Percentiles rank a stretch among this genome's conserved stretches.
Evolutionary conservation across 2,888 invertebrate species (phyloP).

Genomic region (Chrysina gloriosa): DNA sequence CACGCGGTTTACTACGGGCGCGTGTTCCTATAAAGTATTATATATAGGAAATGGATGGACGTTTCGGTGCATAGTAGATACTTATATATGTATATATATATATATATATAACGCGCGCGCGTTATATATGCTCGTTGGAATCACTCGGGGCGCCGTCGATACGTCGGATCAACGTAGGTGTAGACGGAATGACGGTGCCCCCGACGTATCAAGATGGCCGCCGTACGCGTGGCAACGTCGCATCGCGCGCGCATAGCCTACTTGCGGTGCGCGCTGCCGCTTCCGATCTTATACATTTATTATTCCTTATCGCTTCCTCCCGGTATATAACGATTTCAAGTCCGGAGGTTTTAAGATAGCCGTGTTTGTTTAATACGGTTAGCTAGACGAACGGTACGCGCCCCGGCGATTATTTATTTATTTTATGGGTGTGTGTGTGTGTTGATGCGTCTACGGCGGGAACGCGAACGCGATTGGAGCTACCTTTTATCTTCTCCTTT

Average conservation of each 20-base stretch:
- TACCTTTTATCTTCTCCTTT: too few relatives aligned
- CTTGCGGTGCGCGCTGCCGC: too few relatives aligned
- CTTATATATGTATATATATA: too few relatives aligned
- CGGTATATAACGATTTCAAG: neutral
- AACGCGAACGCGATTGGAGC: too few relatives aligned
- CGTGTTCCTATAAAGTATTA: too few relatives aligned
- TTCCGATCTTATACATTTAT: constrained; percentile 10
- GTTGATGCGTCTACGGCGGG: too few relatives aligned
- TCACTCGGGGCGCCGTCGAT: constrained; percentile 21
- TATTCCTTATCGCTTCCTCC: neutral
- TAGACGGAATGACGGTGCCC: constrained; percentile 15
- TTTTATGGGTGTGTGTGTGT: too few relatives aligned
- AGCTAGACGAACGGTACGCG: neutral
- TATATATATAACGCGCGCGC: neutral
- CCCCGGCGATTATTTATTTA: too few relatives aligned
- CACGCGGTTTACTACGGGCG: too few relatives aligned
- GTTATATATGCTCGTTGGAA: constrained; percentile 5
- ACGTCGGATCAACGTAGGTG: constrained; percentile 34
- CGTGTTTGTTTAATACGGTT: constrained; percentile 33
- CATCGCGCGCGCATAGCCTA: neutral
- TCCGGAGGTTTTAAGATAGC: constrained; percentile 24
- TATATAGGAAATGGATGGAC: too few relatives aligned
- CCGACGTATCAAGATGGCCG: constrained; percentile 38
- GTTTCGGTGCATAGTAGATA: too few relatives aligned
- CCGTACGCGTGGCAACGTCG: neutral